Evolutionary conservation across 2,888 invertebrate species (phyloP), one percentile per base, ranked within the genome.

Genomic region (Rhorus exstirpatorius): DNA sequence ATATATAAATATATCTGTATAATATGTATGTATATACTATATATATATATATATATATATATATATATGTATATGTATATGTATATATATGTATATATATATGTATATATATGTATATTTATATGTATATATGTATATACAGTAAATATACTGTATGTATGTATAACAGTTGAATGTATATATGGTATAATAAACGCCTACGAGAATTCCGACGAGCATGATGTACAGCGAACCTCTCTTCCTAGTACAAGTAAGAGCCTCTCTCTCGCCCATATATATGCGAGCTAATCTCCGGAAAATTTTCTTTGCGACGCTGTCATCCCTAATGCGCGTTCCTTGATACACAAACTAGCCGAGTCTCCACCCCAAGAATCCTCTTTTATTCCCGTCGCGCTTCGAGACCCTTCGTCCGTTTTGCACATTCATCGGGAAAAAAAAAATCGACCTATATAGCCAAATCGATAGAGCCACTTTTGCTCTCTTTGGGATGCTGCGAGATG

Each of bases 151-250:
- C n/a, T 38, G 35, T 38, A 19, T 38, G 3, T 12, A 19, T n/a
- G 19, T 46, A 44, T 26, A 38, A 70, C 24, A 41, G 26, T 53
- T 35, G 60, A 31, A 19, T 65, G 38, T 46, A 26, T 53, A 17
- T 26, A 38, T 51, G 35, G 79, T 38, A 14, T 51, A 61, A 68
- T 44, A 58, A 77, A 81, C 81, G 78, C 81, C 81, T 72, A 81
- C 81, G 78, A 72, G 72, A 81, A 81, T 81, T 78, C 77, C 78
- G 65, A 67, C 77, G 19, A 76, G 81, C 55, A 68, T 81, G 67
- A 77, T 77, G 72, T 72, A 77, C 81, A 72, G 35, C 77, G 38
- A 68, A 60, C 35, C 67, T 46, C 46, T 77, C 78, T 78, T 77
- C 72, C 78, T 67, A 63, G 74, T 70, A n/a, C n/a, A n/a, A 61